phyloP scores from a whole-genome alignment of 2,113 vertebrate species.

The Peucedramus taeniatus region DNA sequence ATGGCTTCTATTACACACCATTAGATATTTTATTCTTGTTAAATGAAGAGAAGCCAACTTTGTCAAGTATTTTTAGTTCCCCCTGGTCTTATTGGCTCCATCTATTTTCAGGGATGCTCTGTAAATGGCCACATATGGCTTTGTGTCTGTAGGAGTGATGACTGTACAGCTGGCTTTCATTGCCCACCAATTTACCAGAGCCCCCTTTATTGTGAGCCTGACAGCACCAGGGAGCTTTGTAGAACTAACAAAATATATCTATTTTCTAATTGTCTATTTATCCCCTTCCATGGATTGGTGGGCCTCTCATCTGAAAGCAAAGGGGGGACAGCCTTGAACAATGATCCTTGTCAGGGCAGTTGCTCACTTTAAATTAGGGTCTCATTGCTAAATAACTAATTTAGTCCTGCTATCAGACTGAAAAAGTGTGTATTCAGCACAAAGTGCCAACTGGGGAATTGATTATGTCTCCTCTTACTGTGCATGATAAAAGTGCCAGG shows the following conservation, averaged over 20 bases:
- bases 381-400: conserved; percentile 88
- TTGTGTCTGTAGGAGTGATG: conserved; percentile 83
- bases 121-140: conserved; percentile 86
- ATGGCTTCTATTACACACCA: conserved; percentile 78
- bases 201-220: conserved; percentile 81
- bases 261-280: conserved; percentile 91
- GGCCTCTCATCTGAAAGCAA: conserved; percentile 77
- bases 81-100: conserved; percentile 76
- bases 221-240: conserved; percentile 78
- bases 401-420: conserved; percentile 85
- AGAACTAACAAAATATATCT: conserved; percentile 86
- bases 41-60: conserved; percentile 83
- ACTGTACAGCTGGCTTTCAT: conserved; percentile 80
- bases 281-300: conserved; percentile 82
- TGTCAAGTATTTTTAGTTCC: conserved; percentile 81
- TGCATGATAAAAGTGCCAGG: conserved; percentile 76
- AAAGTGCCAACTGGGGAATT: conserved; percentile 85
- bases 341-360: conserved; percentile 83
- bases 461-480: conserved; percentile 83
- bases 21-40: conserved; percentile 85
- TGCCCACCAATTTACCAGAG: conserved; percentile 81
- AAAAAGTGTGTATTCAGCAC: conserved; percentile 84
- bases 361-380: conserved; percentile 85
- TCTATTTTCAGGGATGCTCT: conserved; percentile 76
- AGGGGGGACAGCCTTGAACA: conserved; percentile 78